Conservation (phyloP, 1,140 invertebrate genomes). For the Triops longicaudatus region DNA sequence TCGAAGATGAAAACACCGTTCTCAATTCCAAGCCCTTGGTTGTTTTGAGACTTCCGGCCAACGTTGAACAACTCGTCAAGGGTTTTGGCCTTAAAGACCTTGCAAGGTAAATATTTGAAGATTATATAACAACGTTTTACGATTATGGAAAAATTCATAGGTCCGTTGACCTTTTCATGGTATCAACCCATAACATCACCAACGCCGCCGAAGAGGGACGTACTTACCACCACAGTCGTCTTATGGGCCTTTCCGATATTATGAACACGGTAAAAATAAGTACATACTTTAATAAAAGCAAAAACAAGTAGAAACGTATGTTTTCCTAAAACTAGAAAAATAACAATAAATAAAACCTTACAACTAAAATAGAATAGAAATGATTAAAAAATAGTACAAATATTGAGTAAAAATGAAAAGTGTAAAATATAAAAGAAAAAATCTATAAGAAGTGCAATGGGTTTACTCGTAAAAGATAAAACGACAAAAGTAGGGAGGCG, state of each 20-base stretch:
- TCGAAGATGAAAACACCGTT: constrained; percentile 12
- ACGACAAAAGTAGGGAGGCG: too few relatives aligned
- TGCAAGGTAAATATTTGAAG: constrained; percentile 31
- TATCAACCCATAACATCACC: constrained; percentile 60
- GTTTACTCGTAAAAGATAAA: too few relatives aligned
- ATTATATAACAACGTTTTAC: neutral
- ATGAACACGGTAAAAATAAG: constrained; percentile 53
- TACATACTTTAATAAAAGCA: neutral
- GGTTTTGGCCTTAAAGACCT: constrained; percentile 34
- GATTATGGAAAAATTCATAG: constrained; percentile 26
- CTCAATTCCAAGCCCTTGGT: constrained; percentile 28
- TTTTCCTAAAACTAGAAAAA: too few relatives aligned
- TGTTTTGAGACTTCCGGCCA: constrained; percentile 31
- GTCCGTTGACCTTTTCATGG: constrained; percentile 53
- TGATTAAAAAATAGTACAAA: too few relatives aligned
- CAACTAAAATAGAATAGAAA: too few relatives aligned
- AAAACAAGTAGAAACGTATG: too few relatives aligned
- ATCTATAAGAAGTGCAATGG: too few relatives aligned
- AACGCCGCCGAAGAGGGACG: constrained; percentile 48
- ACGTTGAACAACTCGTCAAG: constrained; percentile 33
- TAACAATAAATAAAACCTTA: too few relatives aligned
- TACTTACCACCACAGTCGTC: constrained; percentile 62
- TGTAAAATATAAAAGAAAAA: too few relatives aligned
- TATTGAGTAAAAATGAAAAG: too few relatives aligned
- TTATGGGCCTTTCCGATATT: constrained; percentile 68